Evolutionary conservation across 2,888 invertebrate genomes (phyloP).

Genomic region (Scaptomyza parva): DNA sequence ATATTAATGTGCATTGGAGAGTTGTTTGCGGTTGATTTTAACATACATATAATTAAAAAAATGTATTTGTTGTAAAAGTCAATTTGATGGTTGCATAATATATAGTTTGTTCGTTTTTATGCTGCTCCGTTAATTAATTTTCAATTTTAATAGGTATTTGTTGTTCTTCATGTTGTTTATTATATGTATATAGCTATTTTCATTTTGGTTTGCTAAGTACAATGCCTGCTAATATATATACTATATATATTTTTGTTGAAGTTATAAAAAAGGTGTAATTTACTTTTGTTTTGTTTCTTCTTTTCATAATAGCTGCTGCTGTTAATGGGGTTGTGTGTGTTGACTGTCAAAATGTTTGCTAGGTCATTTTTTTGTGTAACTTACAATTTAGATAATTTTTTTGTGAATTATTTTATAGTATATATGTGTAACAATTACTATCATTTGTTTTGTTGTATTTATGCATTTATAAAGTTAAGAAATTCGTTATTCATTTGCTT

Average conservation of each 20-base stretch:
- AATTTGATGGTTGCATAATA: slow-evolving; percentile 41
- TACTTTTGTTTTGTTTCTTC: slow-evolving; percentile 4
- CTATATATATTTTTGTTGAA: slow-evolving; percentile 20
- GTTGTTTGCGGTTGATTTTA: slow-evolving; percentile 35
- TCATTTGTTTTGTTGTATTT: slow-evolving; percentile 38
- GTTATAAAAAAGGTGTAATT: slow-evolving; percentile 50
- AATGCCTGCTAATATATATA: slow-evolving; percentile 53
- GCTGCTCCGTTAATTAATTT: slow-evolving; percentile 53
- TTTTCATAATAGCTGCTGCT: slow-evolving; percentile 21
- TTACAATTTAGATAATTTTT: slow-evolving; percentile 33
- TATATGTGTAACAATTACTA: slow-evolving; percentile 60
- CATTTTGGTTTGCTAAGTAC: slow-evolving; percentile 52
- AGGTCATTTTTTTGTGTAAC: slow-evolving; percentile 38
- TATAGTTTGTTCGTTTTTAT: too few relatives aligned
- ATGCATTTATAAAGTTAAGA: slow-evolving; percentile 60
- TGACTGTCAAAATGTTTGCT: slow-evolving; percentile 58
- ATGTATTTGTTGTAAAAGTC: slow-evolving; percentile 26
- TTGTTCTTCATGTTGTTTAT: slow-evolving; percentile 17
- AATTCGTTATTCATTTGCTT: slow-evolving; percentile 70
- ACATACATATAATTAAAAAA: slow-evolving; percentile 21
- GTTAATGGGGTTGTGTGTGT: slow-evolving; percentile 25
- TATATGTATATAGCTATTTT: slow-evolving; percentile 32
- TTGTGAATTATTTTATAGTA: not conserved
- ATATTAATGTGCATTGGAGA: slow-evolving; percentile 28
- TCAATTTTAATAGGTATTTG: slow-evolving; percentile 47